Percentiles rank a stretch among this genome's conserved stretches.
Conservation (phyloP, 2,888 invertebrate genomes). For the Lithophane leautieri region DNA sequence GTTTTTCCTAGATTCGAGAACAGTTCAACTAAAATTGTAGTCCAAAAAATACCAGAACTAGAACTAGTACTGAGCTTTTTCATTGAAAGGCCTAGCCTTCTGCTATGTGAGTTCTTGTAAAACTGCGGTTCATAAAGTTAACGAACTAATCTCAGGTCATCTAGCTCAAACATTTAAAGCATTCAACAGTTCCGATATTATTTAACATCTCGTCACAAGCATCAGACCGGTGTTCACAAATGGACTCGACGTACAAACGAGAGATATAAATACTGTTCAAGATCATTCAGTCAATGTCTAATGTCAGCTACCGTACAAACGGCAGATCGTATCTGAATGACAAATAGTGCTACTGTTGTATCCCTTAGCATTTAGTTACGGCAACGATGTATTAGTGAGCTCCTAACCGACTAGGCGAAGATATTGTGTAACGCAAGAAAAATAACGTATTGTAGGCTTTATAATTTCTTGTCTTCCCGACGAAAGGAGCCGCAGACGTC, state of each 20-base stretch:
- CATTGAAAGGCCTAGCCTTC: not conserved
- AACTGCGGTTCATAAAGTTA: not conserved
- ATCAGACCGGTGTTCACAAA: constrained; percentile 48
- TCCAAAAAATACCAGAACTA: not conserved
- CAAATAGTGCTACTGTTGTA: constrained; percentile 69
- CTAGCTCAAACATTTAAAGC: constrained; percentile 1
- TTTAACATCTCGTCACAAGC: constrained; percentile 44
- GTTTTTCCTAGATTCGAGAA: not conserved
- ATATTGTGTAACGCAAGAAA: constrained; percentile 5
- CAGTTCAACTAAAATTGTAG: not conserved
- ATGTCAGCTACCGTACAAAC: constrained; percentile 67
- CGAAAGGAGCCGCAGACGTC: too few species aligned
- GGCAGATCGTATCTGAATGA: constrained; percentile 72
- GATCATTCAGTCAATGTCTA: constrained; percentile 77
- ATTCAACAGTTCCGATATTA: constrained; percentile 31
- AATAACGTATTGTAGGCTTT: not conserved
- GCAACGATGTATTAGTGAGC: constrained; percentile 29
- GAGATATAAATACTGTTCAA: constrained; percentile 72
- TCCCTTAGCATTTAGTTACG: constrained; percentile 39
- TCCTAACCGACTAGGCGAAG: constrained; percentile 9
- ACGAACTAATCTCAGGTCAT: not conserved
- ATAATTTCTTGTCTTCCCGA: not conserved
- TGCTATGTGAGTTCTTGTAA: not conserved
- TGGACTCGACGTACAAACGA: constrained; percentile 45
- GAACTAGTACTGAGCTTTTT: not conserved